Evolutionary conservation across 2,113 vertebrate genomes (phyloP).

Genomic region (Urocynchramus pylzowi): DNA sequence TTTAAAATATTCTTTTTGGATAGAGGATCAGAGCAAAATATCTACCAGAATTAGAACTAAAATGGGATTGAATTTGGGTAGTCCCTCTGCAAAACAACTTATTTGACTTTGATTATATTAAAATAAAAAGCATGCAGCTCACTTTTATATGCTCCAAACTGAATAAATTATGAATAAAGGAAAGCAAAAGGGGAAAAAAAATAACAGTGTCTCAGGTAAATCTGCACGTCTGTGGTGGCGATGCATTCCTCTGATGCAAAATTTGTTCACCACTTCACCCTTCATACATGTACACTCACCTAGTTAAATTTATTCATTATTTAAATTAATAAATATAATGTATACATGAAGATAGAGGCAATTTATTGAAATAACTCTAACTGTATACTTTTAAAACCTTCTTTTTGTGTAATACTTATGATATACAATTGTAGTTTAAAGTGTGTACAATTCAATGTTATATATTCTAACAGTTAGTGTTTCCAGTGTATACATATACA

Average conservation of each 20-base stretch:
- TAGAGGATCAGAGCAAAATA: not conserved
- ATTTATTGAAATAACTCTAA: not conserved
- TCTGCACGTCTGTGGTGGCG: not conserved
- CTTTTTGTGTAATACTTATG: not conserved
- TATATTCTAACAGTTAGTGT: not conserved
- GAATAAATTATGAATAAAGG: not conserved
- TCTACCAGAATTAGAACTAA: not conserved
- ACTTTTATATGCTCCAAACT: not conserved
- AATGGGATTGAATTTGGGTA: not conserved
- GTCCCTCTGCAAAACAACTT: not conserved
- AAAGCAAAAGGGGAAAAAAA: not conserved
- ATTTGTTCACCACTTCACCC: not conserved
- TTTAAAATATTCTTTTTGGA: not conserved
- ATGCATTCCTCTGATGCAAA: not conserved
- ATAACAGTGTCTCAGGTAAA: not conserved
- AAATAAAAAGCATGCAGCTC: not conserved
- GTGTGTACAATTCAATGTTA: not conserved
- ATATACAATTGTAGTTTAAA: not conserved
- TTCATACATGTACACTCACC: not conserved
- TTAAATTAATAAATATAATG: not conserved
- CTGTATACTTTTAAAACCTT: not conserved
- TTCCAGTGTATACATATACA: not conserved
- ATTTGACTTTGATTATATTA: not conserved
- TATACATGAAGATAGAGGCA: not conserved
- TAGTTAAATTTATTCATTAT: not conserved